Percentiles rank a stretch among this genome's conserved stretches.
phyloP scores from a whole-genome alignment of 2,113 vertebrate species.

The Chaetorhynchus papuensis region DNA sequence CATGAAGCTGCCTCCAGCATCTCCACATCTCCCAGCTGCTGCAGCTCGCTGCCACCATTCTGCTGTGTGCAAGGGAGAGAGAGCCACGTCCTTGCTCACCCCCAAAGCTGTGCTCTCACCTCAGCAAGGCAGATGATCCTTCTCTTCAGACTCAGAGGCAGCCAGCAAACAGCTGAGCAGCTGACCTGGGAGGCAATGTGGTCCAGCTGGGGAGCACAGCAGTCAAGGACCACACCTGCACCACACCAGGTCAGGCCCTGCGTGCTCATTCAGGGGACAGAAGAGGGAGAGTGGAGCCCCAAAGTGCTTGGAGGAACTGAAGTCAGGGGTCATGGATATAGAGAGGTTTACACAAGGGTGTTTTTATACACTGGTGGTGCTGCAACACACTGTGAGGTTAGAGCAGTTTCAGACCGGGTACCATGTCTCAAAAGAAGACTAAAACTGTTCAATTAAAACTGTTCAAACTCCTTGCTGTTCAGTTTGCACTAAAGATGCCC shows the following conservation, averaged over 20 bases:
- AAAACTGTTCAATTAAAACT: background rate
- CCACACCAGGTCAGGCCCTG: background rate
- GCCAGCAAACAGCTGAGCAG: background rate
- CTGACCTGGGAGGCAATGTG: accelerated
- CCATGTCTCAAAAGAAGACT: background rate
- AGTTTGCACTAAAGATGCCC: background rate
- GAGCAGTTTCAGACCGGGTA: background rate
- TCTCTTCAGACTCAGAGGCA: background rate
- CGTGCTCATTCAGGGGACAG: accelerated
- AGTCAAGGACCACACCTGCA: background rate
- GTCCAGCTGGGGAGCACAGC: background rate
- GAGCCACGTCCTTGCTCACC: accelerated
- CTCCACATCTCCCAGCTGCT: background rate
- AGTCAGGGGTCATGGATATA: accelerated
- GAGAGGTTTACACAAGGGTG: background rate
- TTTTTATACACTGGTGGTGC: background rate
- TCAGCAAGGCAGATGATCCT: background rate
- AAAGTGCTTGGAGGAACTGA: background rate
- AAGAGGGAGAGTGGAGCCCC: background rate
- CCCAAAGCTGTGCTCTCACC: background rate
- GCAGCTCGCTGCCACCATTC: background rate
- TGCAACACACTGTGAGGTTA: accelerated
- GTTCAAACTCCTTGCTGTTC: background rate
- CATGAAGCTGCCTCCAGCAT: background rate
- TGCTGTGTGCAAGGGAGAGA: background rate